Conservation (phyloP, 2,888 invertebrate genomes). For the Leptinotarsa rubiginosa region DNA sequence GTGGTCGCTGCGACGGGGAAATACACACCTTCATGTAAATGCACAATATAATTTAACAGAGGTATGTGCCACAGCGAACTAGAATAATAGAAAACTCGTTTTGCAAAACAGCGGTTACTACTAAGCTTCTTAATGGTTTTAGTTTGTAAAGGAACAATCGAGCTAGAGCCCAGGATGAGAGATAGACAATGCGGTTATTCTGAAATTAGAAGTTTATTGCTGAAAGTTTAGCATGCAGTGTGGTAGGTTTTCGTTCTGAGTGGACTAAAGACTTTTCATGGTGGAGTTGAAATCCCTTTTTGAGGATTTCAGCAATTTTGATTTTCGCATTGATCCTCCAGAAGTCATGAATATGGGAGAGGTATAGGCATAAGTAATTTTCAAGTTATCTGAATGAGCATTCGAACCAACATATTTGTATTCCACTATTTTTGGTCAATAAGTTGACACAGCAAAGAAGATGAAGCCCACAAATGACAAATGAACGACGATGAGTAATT, state of each 20-base stretch:
- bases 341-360: too few species aligned
- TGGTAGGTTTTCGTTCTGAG: not conserved
- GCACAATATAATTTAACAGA: constrained; percentile 34
- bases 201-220: constrained; percentile 13
- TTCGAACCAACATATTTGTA: too few species aligned
- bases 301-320: too few species aligned
- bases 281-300: not conserved
- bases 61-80: constrained; percentile 28
- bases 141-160: constrained; percentile 29
- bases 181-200: constrained; percentile 9
- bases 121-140: constrained; percentile 33
- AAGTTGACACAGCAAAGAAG: too few species aligned
- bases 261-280: not conserved
- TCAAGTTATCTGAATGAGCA: too few species aligned
- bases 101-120: constrained; percentile 24
- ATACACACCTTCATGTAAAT: constrained; percentile 33
- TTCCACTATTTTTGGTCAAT: too few species aligned
- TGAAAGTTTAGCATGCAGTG: not conserved
- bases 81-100: constrained; percentile 30
- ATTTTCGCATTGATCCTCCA: too few species aligned
- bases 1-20: constrained; percentile 20
- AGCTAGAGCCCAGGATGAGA: constrained; percentile 8
- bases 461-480: too few species aligned
- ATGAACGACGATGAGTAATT: too few species aligned
- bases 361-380: too few species aligned